phyloP scores from a whole-genome alignment of 2,888 invertebrate genomes.

The Philereme transversata region DNA sequence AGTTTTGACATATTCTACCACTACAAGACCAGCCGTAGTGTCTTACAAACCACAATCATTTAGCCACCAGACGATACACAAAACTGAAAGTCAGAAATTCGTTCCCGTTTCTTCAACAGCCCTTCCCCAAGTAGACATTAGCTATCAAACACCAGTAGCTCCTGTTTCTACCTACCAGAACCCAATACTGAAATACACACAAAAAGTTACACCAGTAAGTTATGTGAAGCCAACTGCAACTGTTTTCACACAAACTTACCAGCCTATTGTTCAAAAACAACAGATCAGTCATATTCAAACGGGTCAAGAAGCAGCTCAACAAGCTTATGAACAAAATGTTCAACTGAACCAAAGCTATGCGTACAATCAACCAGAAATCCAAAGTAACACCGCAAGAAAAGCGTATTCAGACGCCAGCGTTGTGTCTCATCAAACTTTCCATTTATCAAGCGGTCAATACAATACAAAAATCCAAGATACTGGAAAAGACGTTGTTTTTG shows the following conservation, averaged over 20 bases:
- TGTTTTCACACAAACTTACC: constrained; percentile 62
- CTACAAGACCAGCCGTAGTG: constrained; percentile 52
- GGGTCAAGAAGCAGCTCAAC: constrained; percentile 52
- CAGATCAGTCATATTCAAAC: constrained; percentile 61
- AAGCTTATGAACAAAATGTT: constrained; percentile 51
- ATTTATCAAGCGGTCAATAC: constrained; percentile 46
- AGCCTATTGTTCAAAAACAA: constrained; percentile 61
- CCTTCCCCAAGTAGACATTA: constrained; percentile 50
- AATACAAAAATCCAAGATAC: constrained; percentile 50
- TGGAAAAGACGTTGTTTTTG: constrained; percentile 59
- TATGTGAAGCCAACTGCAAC: constrained; percentile 61
- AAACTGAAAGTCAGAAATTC: constrained; percentile 56
- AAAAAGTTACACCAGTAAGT: constrained; percentile 58
- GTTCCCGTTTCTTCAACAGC: constrained; percentile 60
- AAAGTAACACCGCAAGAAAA: constrained; percentile 55
- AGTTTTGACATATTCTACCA: constrained; percentile 51
- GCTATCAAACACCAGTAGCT: constrained; percentile 51
- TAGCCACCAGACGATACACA: constrained; percentile 69
- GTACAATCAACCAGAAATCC: constrained; percentile 73
- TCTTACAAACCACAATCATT: constrained; percentile 64
- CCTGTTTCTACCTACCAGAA: constrained; percentile 57
- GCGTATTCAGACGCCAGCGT: constrained; percentile 70
- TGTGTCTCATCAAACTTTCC: constrained; percentile 73
- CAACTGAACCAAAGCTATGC: constrained; percentile 61
- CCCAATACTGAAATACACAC: constrained; percentile 62